These are phyloP conservation scores for Himalopsyche kuldschensis DNA, from an alignment of 2,888 invertebrate species.

Conservation along the genomic window DNA sequence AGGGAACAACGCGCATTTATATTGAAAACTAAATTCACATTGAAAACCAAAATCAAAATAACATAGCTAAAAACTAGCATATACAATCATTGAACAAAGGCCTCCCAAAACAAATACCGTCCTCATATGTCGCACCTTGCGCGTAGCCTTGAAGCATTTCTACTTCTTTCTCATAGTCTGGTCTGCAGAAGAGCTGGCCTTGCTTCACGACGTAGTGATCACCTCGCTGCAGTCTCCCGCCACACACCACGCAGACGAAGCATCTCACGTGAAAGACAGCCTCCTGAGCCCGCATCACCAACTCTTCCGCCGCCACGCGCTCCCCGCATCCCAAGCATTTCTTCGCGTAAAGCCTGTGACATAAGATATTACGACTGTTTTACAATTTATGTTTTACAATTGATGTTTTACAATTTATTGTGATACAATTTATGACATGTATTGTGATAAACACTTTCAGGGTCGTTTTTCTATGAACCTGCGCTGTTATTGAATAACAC, in stretches of 20 bases:
- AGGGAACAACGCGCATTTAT: too few relatives aligned
- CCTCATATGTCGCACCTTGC: conserved; percentile 27
- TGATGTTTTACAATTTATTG: too few relatives aligned
- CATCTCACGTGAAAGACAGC: conserved; percentile 94
- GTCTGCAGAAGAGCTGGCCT: conserved; percentile 88
- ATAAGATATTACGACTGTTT: not conserved
- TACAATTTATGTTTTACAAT: too few relatives aligned
- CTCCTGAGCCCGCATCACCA: conserved; percentile 92
- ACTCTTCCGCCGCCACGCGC: conserved; percentile 85
- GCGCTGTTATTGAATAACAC: too few relatives aligned
- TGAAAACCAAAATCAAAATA: too few relatives aligned
- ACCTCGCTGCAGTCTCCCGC: conserved; percentile 90
- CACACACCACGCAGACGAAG: conserved; percentile 94
- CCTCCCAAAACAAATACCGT: not conserved
- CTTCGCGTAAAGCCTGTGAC: conserved; percentile 83
- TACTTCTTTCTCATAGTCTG: conserved; percentile 95
- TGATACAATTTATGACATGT: too few relatives aligned
- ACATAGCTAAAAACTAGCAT: too few relatives aligned
- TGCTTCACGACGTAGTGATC: conserved; percentile 93
- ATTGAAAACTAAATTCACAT: too few relatives aligned
- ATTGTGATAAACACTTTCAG: not conserved
- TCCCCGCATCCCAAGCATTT: conserved; percentile 93
- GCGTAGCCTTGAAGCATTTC: conserved; percentile 69
- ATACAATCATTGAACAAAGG: too few relatives aligned
- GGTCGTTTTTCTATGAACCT: too few relatives aligned